Base-by-base conservation (phyloP, 2,888 invertebrate genomes). In the Stomorhina lunata region DNA sequence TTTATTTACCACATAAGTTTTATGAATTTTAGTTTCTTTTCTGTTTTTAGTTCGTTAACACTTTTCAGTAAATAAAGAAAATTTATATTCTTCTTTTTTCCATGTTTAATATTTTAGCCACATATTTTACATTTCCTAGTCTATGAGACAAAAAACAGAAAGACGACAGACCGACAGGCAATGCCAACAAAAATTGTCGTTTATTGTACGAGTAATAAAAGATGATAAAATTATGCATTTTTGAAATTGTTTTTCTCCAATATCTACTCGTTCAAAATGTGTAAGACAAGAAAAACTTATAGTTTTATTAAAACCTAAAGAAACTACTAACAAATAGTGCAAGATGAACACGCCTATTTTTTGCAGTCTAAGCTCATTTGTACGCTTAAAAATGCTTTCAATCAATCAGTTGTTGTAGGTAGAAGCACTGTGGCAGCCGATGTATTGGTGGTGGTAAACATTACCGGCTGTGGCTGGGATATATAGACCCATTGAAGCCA, bases 401-500 rank as follows among this genome's bases (percentile, higher is more conserved):
- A n/a, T n/a, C n/a, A 68, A n/a, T n/a, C 10, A 57, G 15, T 57
- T 5, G 57, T 59, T 22, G 27, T 37, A 73, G 32, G n/a, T 55
- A 34, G 53, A 2, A 22, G 25, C 22, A 29, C 12, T 25, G 9
- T 12, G 10, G 2, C 10, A 34, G 34, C 20, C 12, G 17, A 0
- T 25, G n/a, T 15, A 32, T 1, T 12, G 10, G 10, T 53, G 15
- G 15, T 15, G 9, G 15, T 29, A 29, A 43, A 7, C 17, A 17
- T 43, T 7, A 43, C 9, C 2, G 55, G 40, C 34, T 50, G 40
- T 37, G 37, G 20, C 40, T 72, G 55, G 27, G 17, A 55, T 71
- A 43, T 72, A 40, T 48, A 79, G 65, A 72, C 37, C 57, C 40
- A 10, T 27, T 59, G 79, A 80, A 80, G 79, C 79, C 79, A 73